These are phyloP conservation scores for Apis laboriosa DNA, from an alignment of 1,140 invertebrate species.

Conservation along the genomic window DNA sequence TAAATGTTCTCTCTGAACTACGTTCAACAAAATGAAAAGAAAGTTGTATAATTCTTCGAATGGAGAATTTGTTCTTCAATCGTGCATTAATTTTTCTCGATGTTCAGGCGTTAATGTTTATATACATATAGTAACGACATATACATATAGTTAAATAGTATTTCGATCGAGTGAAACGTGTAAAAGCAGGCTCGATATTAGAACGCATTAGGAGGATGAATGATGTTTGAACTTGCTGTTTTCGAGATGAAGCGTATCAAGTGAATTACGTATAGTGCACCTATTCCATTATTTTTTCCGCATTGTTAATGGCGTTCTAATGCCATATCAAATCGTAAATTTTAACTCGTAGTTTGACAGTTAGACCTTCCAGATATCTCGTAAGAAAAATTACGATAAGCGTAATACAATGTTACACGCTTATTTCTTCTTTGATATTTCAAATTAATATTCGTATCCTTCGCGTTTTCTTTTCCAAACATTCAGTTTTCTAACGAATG, in stretches of 20 bases:
- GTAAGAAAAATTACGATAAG: not conserved
- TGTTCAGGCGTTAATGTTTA: slow-evolving; percentile 18
- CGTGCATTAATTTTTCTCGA: not conserved
- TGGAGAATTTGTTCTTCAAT: not conserved
- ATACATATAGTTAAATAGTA: slow-evolving; percentile 5
- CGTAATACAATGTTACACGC: not conserved
- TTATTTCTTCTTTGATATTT: not conserved
- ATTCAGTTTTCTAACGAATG: not conserved
- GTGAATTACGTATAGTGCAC: not conserved
- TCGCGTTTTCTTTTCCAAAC: not conserved
- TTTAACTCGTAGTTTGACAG: not conserved
- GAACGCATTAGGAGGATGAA: not conserved
- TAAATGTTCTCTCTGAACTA: slow-evolving; percentile 10
- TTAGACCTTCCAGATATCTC: not conserved
- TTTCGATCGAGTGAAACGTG: slow-evolving; percentile 21
- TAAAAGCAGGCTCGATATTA: not conserved
- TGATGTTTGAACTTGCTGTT: not conserved
- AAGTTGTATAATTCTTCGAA: not conserved
- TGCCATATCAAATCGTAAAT: not conserved
- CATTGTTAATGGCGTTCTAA: not conserved
- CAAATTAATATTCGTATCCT: not conserved
- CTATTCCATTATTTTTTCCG: slow-evolving; percentile 1
- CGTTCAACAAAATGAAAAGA: not conserved
- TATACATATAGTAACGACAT: slow-evolving; percentile 17
- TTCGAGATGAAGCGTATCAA: not conserved